These are phyloP conservation scores for Umimayanthus chanpuru DNA, from an alignment of 92 coral and sea anemone genomes.

Conservation along the genomic window DNA sequence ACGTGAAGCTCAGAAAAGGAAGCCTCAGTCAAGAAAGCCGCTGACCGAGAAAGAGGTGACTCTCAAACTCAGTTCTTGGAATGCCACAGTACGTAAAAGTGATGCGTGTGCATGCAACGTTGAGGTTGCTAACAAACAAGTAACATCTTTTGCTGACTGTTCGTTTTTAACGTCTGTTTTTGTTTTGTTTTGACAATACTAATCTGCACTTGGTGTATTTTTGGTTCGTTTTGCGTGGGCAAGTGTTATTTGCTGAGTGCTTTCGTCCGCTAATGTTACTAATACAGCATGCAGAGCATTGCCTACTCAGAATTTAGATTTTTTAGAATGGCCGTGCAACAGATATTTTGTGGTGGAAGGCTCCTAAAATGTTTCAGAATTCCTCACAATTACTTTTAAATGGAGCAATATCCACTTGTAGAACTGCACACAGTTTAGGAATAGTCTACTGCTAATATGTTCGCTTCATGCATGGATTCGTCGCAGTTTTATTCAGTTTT, in stretches of 20 bases:
- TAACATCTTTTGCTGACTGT: neutral
- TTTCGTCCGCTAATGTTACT: conserved; percentile 8
- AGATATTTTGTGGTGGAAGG: neutral
- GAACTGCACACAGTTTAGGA: neutral
- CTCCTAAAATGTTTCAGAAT: neutral
- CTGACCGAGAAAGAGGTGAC: conserved; percentile 15
- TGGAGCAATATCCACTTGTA: neutral
- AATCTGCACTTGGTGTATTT: neutral
- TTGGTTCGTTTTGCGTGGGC: neutral
- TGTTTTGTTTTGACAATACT: neutral
- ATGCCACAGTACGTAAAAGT: conserved; percentile 21
- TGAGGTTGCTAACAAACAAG: neutral
- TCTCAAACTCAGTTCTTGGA: conserved; percentile 24
- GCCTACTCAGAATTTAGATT: neutral
- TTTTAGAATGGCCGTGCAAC: neutral
- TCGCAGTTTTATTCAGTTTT: neutral
- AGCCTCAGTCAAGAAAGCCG: conserved; percentile 20
- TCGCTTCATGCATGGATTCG: neutral
- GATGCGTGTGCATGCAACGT: conserved; percentile 24
- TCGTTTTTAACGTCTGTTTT: neutral
- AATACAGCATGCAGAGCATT: neutral
- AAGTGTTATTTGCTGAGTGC: conserved; percentile 2
- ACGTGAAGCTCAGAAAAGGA: neutral
- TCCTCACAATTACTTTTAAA: neutral
- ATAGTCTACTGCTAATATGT: neutral